A percentile compares a stretch with the other conserved stretches of the same genome.
Evolutionary conservation across 1,140 invertebrate species (phyloP).

Genomic region (Adoxophyes honmai): DNA sequence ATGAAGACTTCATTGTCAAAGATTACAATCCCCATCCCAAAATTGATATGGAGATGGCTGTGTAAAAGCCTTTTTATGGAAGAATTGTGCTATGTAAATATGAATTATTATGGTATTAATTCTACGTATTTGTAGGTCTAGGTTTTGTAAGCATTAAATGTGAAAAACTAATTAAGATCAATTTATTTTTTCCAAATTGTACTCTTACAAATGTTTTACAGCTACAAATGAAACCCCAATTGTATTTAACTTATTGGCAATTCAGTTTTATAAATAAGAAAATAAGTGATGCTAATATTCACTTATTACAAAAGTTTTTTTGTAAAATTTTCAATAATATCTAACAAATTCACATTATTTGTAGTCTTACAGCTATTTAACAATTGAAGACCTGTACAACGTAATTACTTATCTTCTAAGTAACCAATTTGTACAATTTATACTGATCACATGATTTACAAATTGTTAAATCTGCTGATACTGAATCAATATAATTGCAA

Average conservation of each 20-base stretch:
- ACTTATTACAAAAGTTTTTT: constrained; percentile 28
- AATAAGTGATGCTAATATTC: constrained; percentile 43
- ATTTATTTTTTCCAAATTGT: constrained; percentile 13
- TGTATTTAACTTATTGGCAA: constrained; percentile 44
- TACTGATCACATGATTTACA: not conserved
- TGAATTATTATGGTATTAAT: too few species aligned
- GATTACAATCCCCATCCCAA: constrained; percentile 94
- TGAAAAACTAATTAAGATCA: constrained; percentile 17
- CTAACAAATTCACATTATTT: constrained; percentile 49
- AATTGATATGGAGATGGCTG: constrained; percentile 98
- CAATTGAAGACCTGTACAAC: constrained; percentile 35
- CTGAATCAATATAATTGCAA: not conserved
- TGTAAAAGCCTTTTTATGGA: constrained; percentile 78
- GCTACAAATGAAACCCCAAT: constrained; percentile 48
- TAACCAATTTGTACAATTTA: constrained; percentile 11
- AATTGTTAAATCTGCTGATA: not conserved
- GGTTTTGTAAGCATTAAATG: constrained; percentile 9
- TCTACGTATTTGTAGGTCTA: too few species aligned
- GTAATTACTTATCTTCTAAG: constrained; percentile 34
- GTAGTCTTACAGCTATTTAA: constrained; percentile 45
- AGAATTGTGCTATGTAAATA: too few species aligned
- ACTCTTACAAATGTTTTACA: constrained; percentile 26
- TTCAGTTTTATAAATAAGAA: constrained; percentile 35
- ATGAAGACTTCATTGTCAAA: constrained; percentile 92
- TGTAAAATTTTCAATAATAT: constrained; percentile 51